These are phyloP conservation scores for Heterodera filipjevi DNA, from an alignment of 2,888 invertebrate species.

Conservation along the genomic window DNA sequence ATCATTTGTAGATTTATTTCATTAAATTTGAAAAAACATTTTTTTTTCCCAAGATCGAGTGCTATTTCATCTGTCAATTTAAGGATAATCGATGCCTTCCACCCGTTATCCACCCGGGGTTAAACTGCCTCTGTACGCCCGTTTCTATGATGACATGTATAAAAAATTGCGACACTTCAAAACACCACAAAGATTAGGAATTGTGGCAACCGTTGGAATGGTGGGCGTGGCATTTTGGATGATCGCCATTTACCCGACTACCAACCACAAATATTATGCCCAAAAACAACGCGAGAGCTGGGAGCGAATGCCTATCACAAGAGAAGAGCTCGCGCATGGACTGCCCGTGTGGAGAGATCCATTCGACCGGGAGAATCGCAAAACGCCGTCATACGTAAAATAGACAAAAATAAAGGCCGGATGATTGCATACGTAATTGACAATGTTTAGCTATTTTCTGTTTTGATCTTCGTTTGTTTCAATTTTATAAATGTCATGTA, in stretches of 20 bases:
- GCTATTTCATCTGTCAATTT: too few species aligned
- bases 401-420: background rate
- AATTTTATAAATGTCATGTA: too few species aligned
- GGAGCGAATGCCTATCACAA: background rate
- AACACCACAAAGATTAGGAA: background rate
- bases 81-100: background rate
- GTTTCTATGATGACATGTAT: background rate
- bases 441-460: too few species aligned
- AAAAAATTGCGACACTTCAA: background rate
- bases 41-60: too few species aligned
- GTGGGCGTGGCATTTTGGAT: constrained; percentile 3
- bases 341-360: constrained; percentile 27
- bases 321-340: constrained; percentile 12
- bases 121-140: background rate
- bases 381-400: background rate
- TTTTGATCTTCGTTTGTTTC: too few species aligned
- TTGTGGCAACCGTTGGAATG: background rate
- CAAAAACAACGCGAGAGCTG: background rate
- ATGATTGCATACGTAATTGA: too few species aligned
- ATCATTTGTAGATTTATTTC: background rate
- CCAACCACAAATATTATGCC: constrained; percentile 18
- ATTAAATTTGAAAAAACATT: too few species aligned
- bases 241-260: constrained; percentile 12
- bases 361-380: constrained; percentile 18
- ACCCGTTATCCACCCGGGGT: background rate